phyloP scores from a whole-genome alignment of 2,113 vertebrate species.

The Scolopax mira region DNA sequence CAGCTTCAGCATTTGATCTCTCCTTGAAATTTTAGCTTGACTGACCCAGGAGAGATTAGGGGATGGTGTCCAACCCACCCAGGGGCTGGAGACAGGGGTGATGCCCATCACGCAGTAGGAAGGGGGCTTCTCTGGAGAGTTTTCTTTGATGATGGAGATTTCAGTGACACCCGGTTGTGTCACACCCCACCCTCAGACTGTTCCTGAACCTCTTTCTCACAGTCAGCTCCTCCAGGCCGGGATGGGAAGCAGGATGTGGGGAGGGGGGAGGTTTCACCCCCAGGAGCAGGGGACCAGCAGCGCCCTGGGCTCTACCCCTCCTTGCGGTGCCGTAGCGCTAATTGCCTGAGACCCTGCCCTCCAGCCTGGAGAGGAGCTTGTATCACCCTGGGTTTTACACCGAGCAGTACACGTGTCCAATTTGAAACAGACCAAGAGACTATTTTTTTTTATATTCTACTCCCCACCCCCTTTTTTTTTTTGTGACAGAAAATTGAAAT shows the following conservation, averaged over 20 bases:
- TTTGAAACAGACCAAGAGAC: not conserved
- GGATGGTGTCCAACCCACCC: not conserved
- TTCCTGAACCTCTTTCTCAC: not conserved
- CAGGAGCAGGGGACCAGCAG: not conserved
- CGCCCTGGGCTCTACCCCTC: not conserved
- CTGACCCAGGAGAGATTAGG: not conserved
- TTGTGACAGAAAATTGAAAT: conserved; percentile 52
- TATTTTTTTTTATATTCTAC: not conserved
- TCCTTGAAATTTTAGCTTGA: not conserved
- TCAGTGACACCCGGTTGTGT: not conserved
- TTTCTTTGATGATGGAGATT: not conserved
- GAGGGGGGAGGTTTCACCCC: not conserved
- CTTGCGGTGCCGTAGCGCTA: accelerated
- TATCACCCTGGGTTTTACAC: conserved; percentile 17
- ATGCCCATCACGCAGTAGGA: not conserved
- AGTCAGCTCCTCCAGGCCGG: not conserved
- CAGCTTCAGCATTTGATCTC: not conserved
- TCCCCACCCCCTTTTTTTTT: not conserved
- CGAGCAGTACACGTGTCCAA: conserved; percentile 20
- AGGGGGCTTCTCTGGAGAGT: not conserved
- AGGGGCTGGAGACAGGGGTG: not conserved
- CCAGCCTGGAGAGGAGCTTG: not conserved
- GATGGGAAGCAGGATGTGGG: accelerated
- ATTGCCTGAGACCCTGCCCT: not conserved
- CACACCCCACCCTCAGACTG: not conserved